These are phyloP conservation scores for Nothobranchius furzeri DNA, from an alignment of 2,113 vertebrate species.

Conservation along the genomic window DNA sequence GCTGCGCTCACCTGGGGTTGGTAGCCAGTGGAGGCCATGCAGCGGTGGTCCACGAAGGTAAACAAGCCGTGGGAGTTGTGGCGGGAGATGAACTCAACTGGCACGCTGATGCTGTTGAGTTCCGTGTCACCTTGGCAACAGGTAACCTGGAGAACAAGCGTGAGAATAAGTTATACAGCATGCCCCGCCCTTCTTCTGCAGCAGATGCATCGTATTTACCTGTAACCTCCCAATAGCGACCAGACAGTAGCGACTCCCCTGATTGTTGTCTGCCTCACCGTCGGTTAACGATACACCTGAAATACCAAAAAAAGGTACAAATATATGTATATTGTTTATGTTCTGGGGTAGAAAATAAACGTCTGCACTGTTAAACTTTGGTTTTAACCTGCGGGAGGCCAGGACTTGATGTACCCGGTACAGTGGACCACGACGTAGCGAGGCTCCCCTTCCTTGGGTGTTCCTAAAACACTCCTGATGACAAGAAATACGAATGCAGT, in stretches of 20 bases:
- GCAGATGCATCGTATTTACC: constrained; percentile 63
- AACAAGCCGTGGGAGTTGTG: constrained; percentile 91
- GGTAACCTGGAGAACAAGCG: constrained; percentile 81
- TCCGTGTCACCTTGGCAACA: constrained; percentile 90
- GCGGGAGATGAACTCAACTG: constrained; percentile 95
- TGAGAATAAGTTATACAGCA: no score
- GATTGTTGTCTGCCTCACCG: constrained; percentile 88
- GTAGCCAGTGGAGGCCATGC: constrained; percentile 88
- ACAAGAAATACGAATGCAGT: background rate
- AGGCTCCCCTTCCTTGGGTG: constrained; percentile 90
- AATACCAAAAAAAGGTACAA: background rate
- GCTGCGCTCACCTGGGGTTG: constrained; percentile 87
- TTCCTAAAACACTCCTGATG: constrained; percentile 87
- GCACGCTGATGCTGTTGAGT: constrained; percentile 86
- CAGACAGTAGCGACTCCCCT: constrained; percentile 93
- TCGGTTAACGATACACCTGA: constrained; percentile 92
- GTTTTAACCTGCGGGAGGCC: constrained; percentile 92
- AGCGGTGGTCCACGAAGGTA: constrained; percentile 96
- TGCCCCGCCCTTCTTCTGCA: no score
- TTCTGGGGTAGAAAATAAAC: background rate
- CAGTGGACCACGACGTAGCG: constrained; percentile 97
- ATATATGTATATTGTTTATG: background rate
- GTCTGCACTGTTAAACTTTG: background rate
- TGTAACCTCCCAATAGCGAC: constrained; percentile 97
- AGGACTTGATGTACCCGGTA: constrained; percentile 96